Base-by-base conservation (phyloP, 64 coral and sea anemone species). In the Orbicella faveolata region DNA sequence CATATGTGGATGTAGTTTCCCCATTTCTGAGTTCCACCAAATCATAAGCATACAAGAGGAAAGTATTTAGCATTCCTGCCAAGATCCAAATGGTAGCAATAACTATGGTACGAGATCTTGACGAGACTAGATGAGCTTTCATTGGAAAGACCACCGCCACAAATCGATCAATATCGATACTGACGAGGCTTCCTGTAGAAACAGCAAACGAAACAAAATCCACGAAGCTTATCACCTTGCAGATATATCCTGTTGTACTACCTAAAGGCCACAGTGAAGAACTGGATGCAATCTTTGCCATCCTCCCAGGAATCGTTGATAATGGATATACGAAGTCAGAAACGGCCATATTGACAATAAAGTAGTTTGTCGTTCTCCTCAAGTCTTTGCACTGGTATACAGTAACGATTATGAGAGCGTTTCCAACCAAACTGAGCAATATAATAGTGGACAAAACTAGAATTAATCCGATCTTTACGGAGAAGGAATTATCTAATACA, bases 61-160 rank as follows among this genome's bases (percentile, higher is more conserved):
- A 0, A 59, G 12, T 1, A 59, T 59, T 12, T 59, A 15, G 0
- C 15, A 59, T 59, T 10, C 0, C 11, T 74, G 33, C 72, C 25
- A 3, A 74, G 34, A 15, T 74, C 55, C 55, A 59, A 59, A 15
- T 36, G 3, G 26, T 8, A 15, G 3, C 25, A 12, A 74, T 34
- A 74, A 11, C 26, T 25, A 34, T 34, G 26, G 0, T 76, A 19
- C 86, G 67, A 62, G 23, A 74, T 59, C 20, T 76, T 18, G 72
- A 34, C 6, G 72, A 61, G 41, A 72, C 48, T 9, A 76, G 52
- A 19, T 76, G 19, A 14, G 54, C 35, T 57, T 88, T 88, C 20
- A 57, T 76, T 33, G 86, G 86, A 57, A 75, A 88, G 41, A 88
- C 85, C 10, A 88, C 70, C 14, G 85, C 85, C 4, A 88, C 26